phyloP scores from a whole-genome alignment of 1,140 invertebrate genomes.

The Schlechtendalia chinensis region DNA sequence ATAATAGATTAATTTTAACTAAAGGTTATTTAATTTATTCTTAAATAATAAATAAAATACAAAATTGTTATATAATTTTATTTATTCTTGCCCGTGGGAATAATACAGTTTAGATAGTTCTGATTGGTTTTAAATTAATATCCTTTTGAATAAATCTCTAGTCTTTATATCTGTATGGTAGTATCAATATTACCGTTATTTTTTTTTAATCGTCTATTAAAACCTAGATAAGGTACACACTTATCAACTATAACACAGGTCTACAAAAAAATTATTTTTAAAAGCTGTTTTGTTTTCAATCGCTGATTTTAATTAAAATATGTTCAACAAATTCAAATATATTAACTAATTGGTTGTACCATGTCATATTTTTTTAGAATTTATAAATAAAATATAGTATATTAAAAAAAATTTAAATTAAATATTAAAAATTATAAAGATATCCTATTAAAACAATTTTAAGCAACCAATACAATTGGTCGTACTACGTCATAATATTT shows the following conservation, averaged over 20 bases:
- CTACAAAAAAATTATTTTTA: constrained; percentile 10
- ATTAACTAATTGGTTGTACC: constrained; percentile 2
- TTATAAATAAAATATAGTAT: background rate
- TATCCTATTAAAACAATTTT: background rate
- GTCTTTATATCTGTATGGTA: no score
- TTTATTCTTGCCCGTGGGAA: no score
- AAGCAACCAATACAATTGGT: background rate
- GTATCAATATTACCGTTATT: no score
- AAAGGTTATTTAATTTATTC: no score
- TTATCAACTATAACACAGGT: background rate
- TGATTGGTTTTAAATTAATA: no score
- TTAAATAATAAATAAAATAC: no score
- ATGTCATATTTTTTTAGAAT: background rate
- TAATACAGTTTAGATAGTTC: no score
- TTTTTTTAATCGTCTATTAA: no score
- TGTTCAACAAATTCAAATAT: background rate
- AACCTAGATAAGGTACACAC: no score
- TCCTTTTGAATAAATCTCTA: no score
- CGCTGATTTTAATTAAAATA: constrained; percentile 5
- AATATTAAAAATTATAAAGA: background rate
- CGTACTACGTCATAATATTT: background rate
- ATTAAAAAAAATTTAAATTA: background rate
- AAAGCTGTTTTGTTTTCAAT: background rate
- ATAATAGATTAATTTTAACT: no score
- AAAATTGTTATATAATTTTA: no score